These are phyloP conservation scores for Branchipolynoe longqiensis DNA, from an alignment of 2,888 invertebrate genomes.

Conservation along the genomic window DNA sequence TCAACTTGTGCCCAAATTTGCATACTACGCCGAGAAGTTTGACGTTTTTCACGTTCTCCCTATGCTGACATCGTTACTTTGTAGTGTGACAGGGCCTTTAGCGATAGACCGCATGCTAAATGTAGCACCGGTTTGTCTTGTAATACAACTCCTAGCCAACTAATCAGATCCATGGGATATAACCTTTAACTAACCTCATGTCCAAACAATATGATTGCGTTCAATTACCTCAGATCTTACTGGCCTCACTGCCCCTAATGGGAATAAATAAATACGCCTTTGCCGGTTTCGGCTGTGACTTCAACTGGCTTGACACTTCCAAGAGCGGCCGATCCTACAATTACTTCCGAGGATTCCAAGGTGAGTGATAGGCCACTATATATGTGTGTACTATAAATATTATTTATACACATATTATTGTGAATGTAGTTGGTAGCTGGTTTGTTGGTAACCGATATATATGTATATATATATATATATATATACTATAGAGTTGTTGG, in stretches of 20 bases:
- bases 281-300: conserved; percentile 53
- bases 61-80: too few species aligned
- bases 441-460: too few species aligned
- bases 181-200: not conserved
- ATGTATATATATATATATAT: too few species aligned
- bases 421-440: too few species aligned
- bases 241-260: conserved; percentile 23
- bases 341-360: conserved; percentile 44
- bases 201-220: not conserved
- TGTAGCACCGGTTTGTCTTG: not conserved
- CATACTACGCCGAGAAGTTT: too few species aligned
- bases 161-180: not conserved
- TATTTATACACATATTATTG: too few species aligned
- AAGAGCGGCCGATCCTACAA: not conserved
- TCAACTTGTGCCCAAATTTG: too few species aligned
- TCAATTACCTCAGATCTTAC: not conserved
- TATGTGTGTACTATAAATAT: too few species aligned
- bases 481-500: too few species aligned
- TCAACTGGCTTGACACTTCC: conserved; percentile 42
- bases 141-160: not conserved
- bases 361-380: not conserved
- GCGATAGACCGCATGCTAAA: too few species aligned
- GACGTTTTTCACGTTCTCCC: too few species aligned
- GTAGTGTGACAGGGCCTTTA: too few species aligned
- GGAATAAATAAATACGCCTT: conserved; percentile 30